phyloP scores from a whole-genome alignment of 2,113 vertebrate genomes.

The Corythornis cristatus region DNA sequence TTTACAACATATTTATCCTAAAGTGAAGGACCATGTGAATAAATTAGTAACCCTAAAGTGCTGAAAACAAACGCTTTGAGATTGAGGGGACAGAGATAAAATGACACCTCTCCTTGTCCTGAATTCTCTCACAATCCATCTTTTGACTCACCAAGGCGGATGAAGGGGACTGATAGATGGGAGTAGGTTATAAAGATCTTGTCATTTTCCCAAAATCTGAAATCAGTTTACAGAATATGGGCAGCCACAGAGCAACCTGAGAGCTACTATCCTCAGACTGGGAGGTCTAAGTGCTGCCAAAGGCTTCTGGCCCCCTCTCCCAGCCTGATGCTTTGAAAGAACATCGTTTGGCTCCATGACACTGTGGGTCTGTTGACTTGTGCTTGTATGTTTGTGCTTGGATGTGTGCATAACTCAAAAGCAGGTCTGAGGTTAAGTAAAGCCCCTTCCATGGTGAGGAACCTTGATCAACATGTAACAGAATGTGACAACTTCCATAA shows the following conservation, averaged over 20 bases:
- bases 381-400: conserved; percentile 19
- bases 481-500: conserved; percentile 49
- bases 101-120: neutral
- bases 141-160: neutral
- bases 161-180: neutral
- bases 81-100: neutral
- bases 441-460: conserved; percentile 7
- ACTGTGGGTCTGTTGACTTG: conserved; percentile 24
- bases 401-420: conserved; percentile 29
- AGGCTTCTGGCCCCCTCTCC: conserved; percentile 25
- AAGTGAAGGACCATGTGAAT: neutral
- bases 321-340: conserved; percentile 17
- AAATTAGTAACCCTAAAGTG: neutral
- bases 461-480: conserved; percentile 39
- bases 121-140: neutral
- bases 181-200: neutral
- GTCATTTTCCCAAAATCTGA: neutral
- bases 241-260: neutral
- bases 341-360: conserved; percentile 34
- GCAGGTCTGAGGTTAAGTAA: conserved; percentile 57
- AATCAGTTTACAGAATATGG: neutral
- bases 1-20: neutral
- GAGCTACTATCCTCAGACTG: conserved; percentile 22
- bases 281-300: conserved; percentile 61
- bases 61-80: neutral